Base-by-base conservation (phyloP, 2,888 invertebrate species). In the Temnothorax rugatulus region DNA sequence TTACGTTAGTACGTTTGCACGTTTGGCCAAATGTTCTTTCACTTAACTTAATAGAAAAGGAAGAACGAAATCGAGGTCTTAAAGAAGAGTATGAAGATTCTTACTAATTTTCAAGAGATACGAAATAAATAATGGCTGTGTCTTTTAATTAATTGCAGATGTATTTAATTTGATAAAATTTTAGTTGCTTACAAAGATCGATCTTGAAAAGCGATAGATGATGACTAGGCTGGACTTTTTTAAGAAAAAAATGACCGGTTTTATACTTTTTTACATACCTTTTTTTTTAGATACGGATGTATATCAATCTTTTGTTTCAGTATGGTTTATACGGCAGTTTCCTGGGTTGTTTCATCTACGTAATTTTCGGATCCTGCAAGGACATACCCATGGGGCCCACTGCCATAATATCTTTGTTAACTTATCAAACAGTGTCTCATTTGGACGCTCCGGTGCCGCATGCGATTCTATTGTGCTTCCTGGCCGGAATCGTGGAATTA, bases 311-410 rank as follows among this genome's bases (percentile, higher is more conserved):
- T 85, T 4, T 66, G 69, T 82, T 86, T 69, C 96, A 98, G 97
- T 98, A 98, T 95, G 99, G 99, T 61, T 96, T 99, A 74, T 99
- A 99, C 95, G 98, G 98, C 76, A 98, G 99, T n/a, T 99, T 99
- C 95, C 95, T 99, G 92, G 98, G 99, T 64, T 97, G 98, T 94
- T 97, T 99, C 95, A 96, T 99, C 86, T 99, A 99, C 95, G 97
- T 98, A 91, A 95, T 99, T 89, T 96, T 99, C 90, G 99, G 99
- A 68, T 98, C 98, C 87, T 98, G 98, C 93, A 98, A 98, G 94
- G 98, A 99, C 94, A 97, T 98, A 85, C 98, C 99, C 0, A 96
- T 98, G 91, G 99, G 99, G 15, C 99, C 99, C 21, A 98, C 98
- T 2, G 99, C 99, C 86, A 98, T 99, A 91, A 97, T 98, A 88